Evolutionary conservation across 1,140 invertebrate genomes (phyloP).

Genomic region (Drosophila equinoxialis): DNA sequence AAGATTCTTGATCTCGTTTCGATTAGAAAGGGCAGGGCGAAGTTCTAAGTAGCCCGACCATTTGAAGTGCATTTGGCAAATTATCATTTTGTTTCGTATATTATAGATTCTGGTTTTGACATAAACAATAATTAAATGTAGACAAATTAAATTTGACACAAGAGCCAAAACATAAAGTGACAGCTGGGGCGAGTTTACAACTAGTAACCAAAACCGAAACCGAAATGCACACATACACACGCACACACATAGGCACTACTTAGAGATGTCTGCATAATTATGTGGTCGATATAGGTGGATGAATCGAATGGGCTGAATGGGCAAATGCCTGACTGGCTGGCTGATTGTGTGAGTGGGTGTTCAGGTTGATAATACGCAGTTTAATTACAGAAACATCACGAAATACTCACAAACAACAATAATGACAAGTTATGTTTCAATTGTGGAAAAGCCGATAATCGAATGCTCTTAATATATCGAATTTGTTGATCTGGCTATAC

Average conservation of each 20-base stretch:
- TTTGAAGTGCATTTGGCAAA: conserved; percentile 50
- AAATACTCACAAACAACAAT: conserved; percentile 68
- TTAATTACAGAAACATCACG: conserved; percentile 67
- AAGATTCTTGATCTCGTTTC: no score
- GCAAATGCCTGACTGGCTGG: no score
- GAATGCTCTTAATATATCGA: conserved; percentile 35
- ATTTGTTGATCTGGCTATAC: no score
- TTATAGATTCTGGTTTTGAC: conserved; percentile 38
- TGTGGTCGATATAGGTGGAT: conserved; percentile 35
- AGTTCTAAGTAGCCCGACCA: background rate
- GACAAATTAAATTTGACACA: conserved; percentile 75
- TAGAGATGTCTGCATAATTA: conserved; percentile 73
- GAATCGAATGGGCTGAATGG: background rate
- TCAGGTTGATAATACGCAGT: conserved; percentile 70
- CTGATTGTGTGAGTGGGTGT: conserved; percentile 16
- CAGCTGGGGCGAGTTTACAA: conserved; percentile 54
- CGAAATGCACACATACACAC: background rate
- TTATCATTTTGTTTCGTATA: conserved; percentile 57
- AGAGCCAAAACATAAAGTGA: conserved; percentile 65
- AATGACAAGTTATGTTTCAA: conserved; percentile 35
- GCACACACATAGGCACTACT: conserved; percentile 14
- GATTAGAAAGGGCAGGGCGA: no score
- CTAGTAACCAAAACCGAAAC: background rate
- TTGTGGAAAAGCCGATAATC: conserved; percentile 1
- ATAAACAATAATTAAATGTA: conserved; percentile 81